Evolutionary conservation across 2,113 vertebrate genomes (phyloP).

Genomic region (Dipodomys ordii): DNA sequence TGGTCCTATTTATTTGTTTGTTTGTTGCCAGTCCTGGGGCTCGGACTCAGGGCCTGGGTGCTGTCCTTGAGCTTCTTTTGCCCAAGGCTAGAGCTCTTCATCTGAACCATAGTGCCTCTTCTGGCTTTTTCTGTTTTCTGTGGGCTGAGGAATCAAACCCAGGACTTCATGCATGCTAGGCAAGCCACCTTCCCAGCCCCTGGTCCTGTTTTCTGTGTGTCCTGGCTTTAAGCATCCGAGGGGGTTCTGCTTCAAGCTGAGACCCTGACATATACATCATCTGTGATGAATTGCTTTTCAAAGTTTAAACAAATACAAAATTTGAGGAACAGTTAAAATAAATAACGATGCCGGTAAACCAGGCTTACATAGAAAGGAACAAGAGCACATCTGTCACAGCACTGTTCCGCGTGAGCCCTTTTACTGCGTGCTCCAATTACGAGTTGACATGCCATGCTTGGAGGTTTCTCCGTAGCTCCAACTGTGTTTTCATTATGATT

Average conservation of each 20-base stretch:
- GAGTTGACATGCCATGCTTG: not conserved
- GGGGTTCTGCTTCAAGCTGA: not conserved
- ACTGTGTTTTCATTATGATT: not conserved
- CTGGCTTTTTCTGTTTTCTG: no score
- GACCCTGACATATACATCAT: not conserved
- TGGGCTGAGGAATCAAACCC: no score
- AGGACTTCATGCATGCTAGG: no score
- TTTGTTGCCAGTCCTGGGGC: no score
- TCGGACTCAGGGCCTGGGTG: no score
- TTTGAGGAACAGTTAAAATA: conserved; percentile 14
- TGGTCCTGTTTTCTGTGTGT: not conserved
- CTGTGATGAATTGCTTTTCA: conserved; percentile 46
- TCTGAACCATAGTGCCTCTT: no score
- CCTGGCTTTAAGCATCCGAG: not conserved
- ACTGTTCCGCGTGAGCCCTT: not conserved
- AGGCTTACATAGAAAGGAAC: not conserved
- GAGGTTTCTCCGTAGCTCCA: not conserved
- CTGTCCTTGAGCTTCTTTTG: no score
- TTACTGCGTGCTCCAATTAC: not conserved
- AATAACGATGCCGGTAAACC: not conserved
- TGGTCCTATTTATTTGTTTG: no score
- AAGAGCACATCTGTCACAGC: conserved; percentile 16
- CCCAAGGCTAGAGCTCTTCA: no score
- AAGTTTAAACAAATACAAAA: conserved; percentile 50
- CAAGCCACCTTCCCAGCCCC: no score